Percentiles rank a stretch among this genome's conserved stretches.
phyloP scores from a whole-genome alignment of 2,888 invertebrate genomes.

The Eristalis tenax region DNA sequence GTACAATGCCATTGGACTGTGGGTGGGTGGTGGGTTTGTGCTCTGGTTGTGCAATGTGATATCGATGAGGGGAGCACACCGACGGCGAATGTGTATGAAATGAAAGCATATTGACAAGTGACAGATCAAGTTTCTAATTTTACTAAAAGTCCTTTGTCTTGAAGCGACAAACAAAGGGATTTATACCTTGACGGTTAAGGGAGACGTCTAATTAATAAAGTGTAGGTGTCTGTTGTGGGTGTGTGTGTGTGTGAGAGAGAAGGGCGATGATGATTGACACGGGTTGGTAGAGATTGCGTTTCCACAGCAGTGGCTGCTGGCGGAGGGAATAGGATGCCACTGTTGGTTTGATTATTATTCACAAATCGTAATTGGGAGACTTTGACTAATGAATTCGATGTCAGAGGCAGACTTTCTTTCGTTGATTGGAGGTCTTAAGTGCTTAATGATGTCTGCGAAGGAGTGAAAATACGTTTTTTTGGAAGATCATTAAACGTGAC shows the following conservation, averaged over 20 bases:
- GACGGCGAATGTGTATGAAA: neutral
- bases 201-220: constrained; percentile 38
- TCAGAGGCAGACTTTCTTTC: neutral
- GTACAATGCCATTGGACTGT: constrained; percentile 23
- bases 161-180: constrained; percentile 26
- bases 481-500: neutral
- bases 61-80: constrained; percentile 15
- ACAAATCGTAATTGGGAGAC: constrained; percentile 11
- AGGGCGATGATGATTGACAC: constrained; percentile 32
- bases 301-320: neutral
- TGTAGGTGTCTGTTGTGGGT: constrained; percentile 4
- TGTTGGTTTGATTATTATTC: constrained; percentile 13
- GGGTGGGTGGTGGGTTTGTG: neutral
- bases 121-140: constrained; percentile 62
- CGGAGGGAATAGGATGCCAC: neutral
- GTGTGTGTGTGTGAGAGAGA: neutral
- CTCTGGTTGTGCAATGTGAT: constrained; percentile 21
- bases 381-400: constrained; percentile 21
- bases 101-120: constrained; percentile 34
- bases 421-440: neutral
- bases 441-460: neutral
- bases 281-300: constrained; percentile 26
- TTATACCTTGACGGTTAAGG: constrained; percentile 2
- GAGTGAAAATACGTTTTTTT: neutral
- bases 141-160: constrained; percentile 42